These are phyloP conservation scores for Serripes groenlandicus DNA, from an alignment of 2,888 invertebrate genomes.

Conservation along the genomic window DNA sequence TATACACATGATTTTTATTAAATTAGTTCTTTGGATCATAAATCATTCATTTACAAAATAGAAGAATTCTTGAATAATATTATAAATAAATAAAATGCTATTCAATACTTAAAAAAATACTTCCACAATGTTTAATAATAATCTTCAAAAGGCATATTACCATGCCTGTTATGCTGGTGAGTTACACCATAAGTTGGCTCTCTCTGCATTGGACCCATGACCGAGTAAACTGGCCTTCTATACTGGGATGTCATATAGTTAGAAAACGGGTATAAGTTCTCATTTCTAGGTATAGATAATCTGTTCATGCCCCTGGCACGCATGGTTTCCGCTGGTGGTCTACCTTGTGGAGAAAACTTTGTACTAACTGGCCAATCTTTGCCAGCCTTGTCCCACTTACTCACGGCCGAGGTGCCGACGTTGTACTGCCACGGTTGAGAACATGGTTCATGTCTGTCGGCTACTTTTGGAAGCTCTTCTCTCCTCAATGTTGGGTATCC, in stretches of 20 bases:
- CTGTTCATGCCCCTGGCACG: conserved; percentile 83
- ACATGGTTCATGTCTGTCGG: conserved; percentile 78
- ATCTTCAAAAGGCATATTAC: conserved; percentile 85
- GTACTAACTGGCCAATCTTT: conserved; percentile 81
- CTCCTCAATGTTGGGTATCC: conserved; percentile 75
- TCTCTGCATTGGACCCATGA: conserved; percentile 85
- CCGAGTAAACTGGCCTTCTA: conserved; percentile 83
- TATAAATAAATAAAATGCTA: not conserved
- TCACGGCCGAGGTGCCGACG: conserved; percentile 75
- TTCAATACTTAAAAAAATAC: not conserved
- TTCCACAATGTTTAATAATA: conserved; percentile 76
- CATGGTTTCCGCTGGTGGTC: conserved; percentile 80
- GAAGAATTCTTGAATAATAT: not conserved
- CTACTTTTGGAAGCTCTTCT: conserved; percentile 79
- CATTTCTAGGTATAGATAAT: conserved; percentile 75
- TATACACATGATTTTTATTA: no score
- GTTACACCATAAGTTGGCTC: conserved; percentile 83
- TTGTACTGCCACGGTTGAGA: conserved; percentile 80
- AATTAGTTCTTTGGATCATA: no score
- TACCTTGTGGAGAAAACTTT: conserved; percentile 73
- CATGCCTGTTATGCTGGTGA: conserved; percentile 84
- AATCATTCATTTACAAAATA: not conserved
- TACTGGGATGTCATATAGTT: conserved; percentile 86
- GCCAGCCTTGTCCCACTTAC: conserved; percentile 76
- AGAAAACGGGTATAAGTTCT: conserved; percentile 84